Evolutionary conservation across 2,797 vertebrate genomes (phyloP).

Genomic region (Monodelphis domestica): DNA sequence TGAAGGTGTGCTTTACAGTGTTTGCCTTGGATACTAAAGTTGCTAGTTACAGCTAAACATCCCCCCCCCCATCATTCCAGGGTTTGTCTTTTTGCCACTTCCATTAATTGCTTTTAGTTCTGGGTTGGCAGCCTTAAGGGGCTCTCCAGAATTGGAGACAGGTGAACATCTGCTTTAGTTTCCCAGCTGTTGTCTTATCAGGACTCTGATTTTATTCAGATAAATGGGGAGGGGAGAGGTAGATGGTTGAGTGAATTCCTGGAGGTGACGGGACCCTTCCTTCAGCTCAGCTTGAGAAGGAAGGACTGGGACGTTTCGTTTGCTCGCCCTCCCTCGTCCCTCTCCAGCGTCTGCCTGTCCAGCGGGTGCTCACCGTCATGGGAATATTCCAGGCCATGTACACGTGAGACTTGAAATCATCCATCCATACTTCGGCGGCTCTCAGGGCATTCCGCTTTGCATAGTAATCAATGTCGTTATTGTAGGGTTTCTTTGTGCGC

Average conservation of each 20-base stretch:
- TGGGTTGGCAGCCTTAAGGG: not conserved
- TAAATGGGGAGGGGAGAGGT: not conserved
- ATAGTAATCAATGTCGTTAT: slow-evolving; percentile 98
- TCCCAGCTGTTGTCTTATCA: not conserved
- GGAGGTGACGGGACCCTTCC: not conserved
- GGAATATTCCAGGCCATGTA: slow-evolving; percentile 99
- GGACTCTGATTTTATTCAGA: not conserved
- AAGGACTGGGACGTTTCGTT: not conserved
- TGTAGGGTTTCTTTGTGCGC: slow-evolving; percentile 98
- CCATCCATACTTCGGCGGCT: slow-evolving; percentile 99
- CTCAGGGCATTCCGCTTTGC: slow-evolving; percentile 96
- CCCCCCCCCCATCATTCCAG: not conserved
- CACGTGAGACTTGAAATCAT: slow-evolving; percentile 97
- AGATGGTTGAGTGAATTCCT: not conserved
- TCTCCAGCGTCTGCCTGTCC: not conserved
- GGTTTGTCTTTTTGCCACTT: not conserved
- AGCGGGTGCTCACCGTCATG: slow-evolving; percentile 91
- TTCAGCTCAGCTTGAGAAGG: not conserved
- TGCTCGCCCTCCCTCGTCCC: not conserved
- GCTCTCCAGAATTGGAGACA: not conserved
- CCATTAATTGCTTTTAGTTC: not conserved
- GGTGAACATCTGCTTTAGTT: not conserved
- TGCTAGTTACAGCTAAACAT: not conserved
- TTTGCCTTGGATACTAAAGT: not conserved
- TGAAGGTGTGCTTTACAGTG: not conserved